Base-by-base conservation (phyloP, 2,888 invertebrate species). In the Celastrina argiolus region DNA sequence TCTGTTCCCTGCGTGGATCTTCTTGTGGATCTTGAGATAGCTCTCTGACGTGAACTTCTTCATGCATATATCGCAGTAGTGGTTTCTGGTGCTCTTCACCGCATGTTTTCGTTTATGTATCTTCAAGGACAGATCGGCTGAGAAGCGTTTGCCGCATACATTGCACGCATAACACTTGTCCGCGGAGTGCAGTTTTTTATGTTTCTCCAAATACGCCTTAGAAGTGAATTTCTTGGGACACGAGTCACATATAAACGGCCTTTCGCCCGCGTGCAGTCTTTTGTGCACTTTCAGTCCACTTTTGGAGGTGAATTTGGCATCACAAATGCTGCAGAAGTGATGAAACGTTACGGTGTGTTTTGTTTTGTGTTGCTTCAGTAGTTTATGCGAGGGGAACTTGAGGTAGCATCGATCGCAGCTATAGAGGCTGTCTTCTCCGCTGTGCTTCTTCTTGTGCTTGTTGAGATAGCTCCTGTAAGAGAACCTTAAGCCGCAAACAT, bases 151-250 rank as follows among this genome's bases (percentile, higher is more conserved):
- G 2, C 36, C 36, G 36, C 61, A 61, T 22, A 22, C 12, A n/a
- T 2, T 22, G 14, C 61, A 61, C 6, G 22, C 14, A 16, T 34
- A 6, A 14, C 6, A 39, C 61, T 36, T 22, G 16, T 61, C 36
- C 12, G 12, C 36, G 18, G 14, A 18, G 36, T 61, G 61, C 7
- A 22, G 18, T 6, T 2, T 61, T 7, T 61, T 61, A 22, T 61
- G 61, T 12, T 36, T 34, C 6, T 61, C 39, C 12, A 61, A 14
- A 22, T 61, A 61, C 4, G 18, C 36, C 12, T 39, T 18, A 1
- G 61, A 61, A 4, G 61, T 61, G 2, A 61, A 61, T 18, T 61
- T 61, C 14, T 36, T 61, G 1, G 16, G 18, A 18, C 61, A 61
- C 4, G 14, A 36, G 5, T 61, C 61, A 18, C 61, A 61, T 0